These are phyloP conservation scores for Drosophila pruinosa DNA, from an alignment of 1,140 invertebrate genomes.

Conservation along the genomic window DNA sequence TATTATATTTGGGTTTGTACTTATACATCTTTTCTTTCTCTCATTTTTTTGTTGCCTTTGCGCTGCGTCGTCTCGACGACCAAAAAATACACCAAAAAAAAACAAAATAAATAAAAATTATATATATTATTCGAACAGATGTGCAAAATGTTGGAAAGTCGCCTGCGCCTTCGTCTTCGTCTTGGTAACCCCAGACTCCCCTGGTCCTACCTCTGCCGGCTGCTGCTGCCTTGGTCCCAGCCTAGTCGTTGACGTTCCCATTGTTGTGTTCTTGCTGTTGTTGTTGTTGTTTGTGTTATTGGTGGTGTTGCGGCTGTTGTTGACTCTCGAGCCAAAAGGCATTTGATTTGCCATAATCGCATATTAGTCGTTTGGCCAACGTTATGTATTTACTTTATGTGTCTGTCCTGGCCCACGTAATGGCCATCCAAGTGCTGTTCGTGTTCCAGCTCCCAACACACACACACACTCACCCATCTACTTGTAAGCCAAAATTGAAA, in stretches of 20 bases:
- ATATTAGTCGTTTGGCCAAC: conserved; percentile 73
- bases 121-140: conserved; percentile 73
- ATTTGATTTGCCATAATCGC: conserved; percentile 79
- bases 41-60: conserved; percentile 27
- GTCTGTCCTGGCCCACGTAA: conserved; percentile 38
- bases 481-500: conserved; percentile 42
- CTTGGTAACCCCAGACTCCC: background rate
- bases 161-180: conserved; percentile 26
- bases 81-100: conserved; percentile 30
- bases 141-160: conserved; percentile 72
- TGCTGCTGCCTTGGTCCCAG: background rate
- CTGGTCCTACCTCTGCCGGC: background rate
- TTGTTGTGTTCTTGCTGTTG: conserved; percentile 24
- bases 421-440: conserved; percentile 9
- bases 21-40: conserved; percentile 32
- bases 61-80: conserved; percentile 52
- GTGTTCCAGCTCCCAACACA: conserved; percentile 1
- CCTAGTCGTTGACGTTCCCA: conserved; percentile 56
- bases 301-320: conserved; percentile 26
- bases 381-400: conserved; percentile 73
- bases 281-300: conserved; percentile 4
- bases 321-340: conserved; percentile 47
- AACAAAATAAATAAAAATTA: conserved; percentile 34
- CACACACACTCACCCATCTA: conserved; percentile 11
- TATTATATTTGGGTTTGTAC: conserved; percentile 74